phyloP scores from a whole-genome alignment of 2,888 invertebrate species.

The Cistogaster globosa region DNA sequence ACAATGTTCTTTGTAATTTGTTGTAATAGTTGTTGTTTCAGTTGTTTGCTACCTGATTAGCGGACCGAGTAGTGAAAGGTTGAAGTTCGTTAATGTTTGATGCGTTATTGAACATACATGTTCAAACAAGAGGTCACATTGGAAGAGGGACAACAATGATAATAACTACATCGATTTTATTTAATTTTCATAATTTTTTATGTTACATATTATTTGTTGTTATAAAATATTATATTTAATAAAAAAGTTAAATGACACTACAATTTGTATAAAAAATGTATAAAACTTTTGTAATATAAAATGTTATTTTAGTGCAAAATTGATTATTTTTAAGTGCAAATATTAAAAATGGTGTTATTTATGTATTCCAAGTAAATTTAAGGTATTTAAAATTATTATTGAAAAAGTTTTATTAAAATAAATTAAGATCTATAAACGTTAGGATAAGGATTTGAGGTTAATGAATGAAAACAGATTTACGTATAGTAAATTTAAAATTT shows the following conservation, averaged over 20 bases:
- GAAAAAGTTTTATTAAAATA: conserved; percentile 5
- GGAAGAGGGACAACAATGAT: background rate
- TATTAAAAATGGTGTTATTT: conserved; percentile 3
- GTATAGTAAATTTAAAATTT: background rate
- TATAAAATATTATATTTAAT: background rate
- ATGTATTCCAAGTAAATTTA: background rate
- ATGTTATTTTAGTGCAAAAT: background rate
- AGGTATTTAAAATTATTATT: conserved; percentile 5
- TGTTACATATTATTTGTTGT: background rate
- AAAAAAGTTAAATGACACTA: background rate
- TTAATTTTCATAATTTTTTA: background rate
- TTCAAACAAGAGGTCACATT: background rate
- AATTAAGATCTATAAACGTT: background rate
- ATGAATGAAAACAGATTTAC: background rate
- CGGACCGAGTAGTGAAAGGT: background rate
- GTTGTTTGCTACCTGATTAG: conserved; percentile 11
- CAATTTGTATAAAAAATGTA: background rate
- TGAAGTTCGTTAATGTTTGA: too few relatives aligned
- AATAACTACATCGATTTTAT: conserved; percentile 14
- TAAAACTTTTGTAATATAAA: too few relatives aligned
- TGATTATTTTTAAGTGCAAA: conserved; percentile 13
- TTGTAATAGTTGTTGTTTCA: conserved; percentile 29
- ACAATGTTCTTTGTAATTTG: conserved; percentile 34
- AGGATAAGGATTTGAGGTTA: conserved; percentile 17
- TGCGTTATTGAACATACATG: too few relatives aligned